Base-by-base conservation (phyloP, 2,888 invertebrate species). In the Drosophila mulleri region DNA sequence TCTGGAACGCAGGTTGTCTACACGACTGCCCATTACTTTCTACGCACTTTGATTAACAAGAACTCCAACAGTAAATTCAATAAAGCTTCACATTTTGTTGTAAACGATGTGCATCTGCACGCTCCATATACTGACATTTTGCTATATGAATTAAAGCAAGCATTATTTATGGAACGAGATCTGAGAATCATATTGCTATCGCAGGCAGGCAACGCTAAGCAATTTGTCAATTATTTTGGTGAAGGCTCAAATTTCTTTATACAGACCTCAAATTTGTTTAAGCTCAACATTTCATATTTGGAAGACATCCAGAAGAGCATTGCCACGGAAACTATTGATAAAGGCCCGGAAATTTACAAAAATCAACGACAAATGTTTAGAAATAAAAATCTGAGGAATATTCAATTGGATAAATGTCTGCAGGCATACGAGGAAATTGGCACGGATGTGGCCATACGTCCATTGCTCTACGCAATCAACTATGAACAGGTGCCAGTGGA, bases 91-190 rank as follows among this genome's bases (percentile, higher is more conserved):
- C 88, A 86, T 56, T 23, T 89, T 56, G 64, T 86, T 7, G 58
- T 86, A 0, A 89, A 71, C 26, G 88, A 86, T 59, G 70, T 84
- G 0, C 78, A 89, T 26, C 35, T 73, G 3, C 88, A 87, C 35
- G 70, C 50, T 26, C 62, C 82, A 1, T 80, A 76, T n/a, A 84
- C 68, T 6, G 88, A 86, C 37, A 66, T 86, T 0, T 42, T 86
- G 32, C 52, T 89, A 0, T 52, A 20, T 20, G 89, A 89, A 53
- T 26, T 86, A 5, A 75, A 78, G 20, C 37, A 47, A 6, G 69
- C 65, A 6, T n/a, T 82, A 8, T 56, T 16, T 8, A 2, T 37
- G 3, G 63, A 72, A 9, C 64, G 42, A 8, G 65, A 80, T 41
- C 42, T 89, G 0, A 42, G 72, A n/a, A 53, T 86, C 11, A 45